A percentile compares a stretch with the other conserved stretches of the same genome.
Conservation (phyloP, 2,113 vertebrate genomes). For the Pipa parva region DNA sequence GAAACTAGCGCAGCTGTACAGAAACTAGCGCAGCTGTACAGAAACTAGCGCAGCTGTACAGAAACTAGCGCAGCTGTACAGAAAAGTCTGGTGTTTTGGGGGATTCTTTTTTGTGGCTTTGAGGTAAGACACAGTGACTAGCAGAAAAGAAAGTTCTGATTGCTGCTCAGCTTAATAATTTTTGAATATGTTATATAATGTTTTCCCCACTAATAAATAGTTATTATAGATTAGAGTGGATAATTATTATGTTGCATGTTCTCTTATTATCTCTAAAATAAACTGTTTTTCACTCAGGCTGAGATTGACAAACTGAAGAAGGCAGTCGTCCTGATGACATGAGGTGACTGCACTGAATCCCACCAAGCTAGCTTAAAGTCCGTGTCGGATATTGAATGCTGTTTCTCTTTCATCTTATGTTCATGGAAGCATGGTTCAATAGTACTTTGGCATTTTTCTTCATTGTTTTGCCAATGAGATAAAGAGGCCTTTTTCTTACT, state of each 20-base stretch:
- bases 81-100: too few species aligned
- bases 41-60: too few species aligned
- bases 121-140: too few species aligned
- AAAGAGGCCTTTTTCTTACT: conserved; percentile 87
- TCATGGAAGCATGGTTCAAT: conserved; percentile 44
- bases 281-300: conserved; percentile 54
- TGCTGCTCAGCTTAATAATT: too few species aligned
- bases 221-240: too few species aligned
- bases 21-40: too few species aligned
- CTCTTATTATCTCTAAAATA: not conserved
- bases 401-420: conserved; percentile 58
- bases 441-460: conserved; percentile 10
- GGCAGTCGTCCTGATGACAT: conserved; percentile 68
- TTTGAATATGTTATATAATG: too few species aligned
- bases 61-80: too few species aligned
- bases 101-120: too few species aligned
- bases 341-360: conserved; percentile 54
- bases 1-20: too few species aligned
- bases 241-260: not conserved
- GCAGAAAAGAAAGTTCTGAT: too few species aligned
- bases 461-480: conserved; percentile 77
- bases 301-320: conserved; percentile 90
- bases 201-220: too few species aligned
- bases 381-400: conserved; percentile 52
- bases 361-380: conserved; percentile 47